Base-by-base conservation (phyloP, 1,140 invertebrate genomes). In the Drosophila ficusphila region DNA sequence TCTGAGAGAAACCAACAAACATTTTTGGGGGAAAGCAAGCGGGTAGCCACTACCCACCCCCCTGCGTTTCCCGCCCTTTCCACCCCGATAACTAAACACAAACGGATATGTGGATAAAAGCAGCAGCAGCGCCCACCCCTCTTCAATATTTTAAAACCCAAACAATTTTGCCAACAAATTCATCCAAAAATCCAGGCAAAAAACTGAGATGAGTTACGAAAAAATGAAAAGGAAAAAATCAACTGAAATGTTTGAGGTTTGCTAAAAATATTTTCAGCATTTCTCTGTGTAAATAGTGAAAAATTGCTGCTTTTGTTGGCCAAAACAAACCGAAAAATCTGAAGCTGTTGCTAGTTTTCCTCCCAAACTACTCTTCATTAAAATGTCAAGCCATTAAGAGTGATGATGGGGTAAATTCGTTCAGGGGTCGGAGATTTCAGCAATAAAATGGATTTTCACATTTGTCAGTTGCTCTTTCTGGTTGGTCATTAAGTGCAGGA, bases 171-270 rank as follows among this genome's bases (percentile, higher is more conserved):
- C 60, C 76, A 79, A 68, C 76, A 85, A 85, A 82, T 82, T 82
- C 53, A 70, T 51, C 54, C 6, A 14, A 19, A 61, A 82, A 64
- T 65, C 53, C 51, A 71, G 61, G 29, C 56, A 53, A 61, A 72
- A 46, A 62, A 12, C 51, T 41, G 34, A 67, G 31, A 54, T 68
- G 64, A 56, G 49, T 47, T 21, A 27, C 64, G 21, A 21, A 33
- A 16, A 31, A 25, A 69, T 31, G 27, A 31, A 61, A 46, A 21
- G 42, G 53, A 61, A 53, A 86, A 85, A 61, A 23, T 62, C 46
- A 70, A 86, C 81, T 76, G 54, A 86, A 86, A 86, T 86, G 76
- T 86, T 86, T 86, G 73, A 76, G 81, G 81, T 86, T 86, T 64
- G 73, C 82, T 82, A 69, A 69, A 86, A 86, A 85, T 86, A 85